A percentile compares a stretch with the other conserved stretches of the same genome.
Conservation (phyloP, 2,888 invertebrate species). For the Dendrolimus houi region DNA sequence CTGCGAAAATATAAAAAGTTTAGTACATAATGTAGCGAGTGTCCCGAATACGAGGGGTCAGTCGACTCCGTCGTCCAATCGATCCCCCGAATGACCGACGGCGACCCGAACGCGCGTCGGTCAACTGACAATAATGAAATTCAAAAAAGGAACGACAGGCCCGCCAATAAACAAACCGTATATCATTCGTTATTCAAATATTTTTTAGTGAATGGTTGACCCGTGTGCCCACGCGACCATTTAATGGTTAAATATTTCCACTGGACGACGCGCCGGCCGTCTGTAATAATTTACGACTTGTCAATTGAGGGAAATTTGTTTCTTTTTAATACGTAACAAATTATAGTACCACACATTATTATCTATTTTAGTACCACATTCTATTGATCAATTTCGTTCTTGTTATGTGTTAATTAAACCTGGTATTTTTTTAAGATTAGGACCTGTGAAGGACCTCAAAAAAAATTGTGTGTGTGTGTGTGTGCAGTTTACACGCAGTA, state of each 20-base stretch:
- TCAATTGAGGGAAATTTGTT: constrained; percentile 39
- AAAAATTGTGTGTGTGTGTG: no score
- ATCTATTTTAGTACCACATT: neutral
- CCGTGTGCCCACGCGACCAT: constrained; percentile 70
- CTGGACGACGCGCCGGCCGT: constrained; percentile 57
- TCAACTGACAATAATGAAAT: constrained; percentile 60
- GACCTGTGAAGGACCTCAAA: no score
- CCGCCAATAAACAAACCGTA: constrained; percentile 76
- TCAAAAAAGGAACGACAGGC: constrained; percentile 66
- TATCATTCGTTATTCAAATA: constrained; percentile 75
- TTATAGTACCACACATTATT: no score
- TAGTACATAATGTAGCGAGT: constrained; percentile 58
- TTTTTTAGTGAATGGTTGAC: constrained; percentile 68
- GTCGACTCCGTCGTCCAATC: constrained; percentile 26
- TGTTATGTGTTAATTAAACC: neutral
- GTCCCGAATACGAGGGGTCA: constrained; percentile 45
- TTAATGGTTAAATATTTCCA: constrained; percentile 71
- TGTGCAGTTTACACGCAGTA: no score
- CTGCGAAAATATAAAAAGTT: constrained; percentile 65
- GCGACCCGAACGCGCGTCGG: constrained; percentile 64
- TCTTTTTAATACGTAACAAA: constrained; percentile 9
- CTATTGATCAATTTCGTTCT: constrained; percentile 9
- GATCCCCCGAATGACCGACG: constrained; percentile 52
- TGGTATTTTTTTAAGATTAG: no score
- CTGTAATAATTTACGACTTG: constrained; percentile 59